Evolutionary conservation across 2,888 invertebrate species (phyloP), one percentile per base, ranked within the genome.

Genomic region (Ochropacha duplaris): DNA sequence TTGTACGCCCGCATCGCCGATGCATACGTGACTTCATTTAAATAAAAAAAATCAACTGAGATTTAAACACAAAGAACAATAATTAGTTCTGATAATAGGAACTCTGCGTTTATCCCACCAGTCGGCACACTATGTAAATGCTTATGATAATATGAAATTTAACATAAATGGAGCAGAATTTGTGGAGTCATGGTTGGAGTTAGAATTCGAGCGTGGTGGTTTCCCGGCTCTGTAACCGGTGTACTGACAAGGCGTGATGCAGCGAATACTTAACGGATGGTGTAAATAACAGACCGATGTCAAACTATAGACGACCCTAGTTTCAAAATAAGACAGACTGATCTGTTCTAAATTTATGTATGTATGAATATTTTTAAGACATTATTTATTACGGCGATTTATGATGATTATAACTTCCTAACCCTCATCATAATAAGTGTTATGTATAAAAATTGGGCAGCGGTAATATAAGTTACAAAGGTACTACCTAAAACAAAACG

Each of bases 11-110:
- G 71, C 77, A 61, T 72, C 72, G 62, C 65, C 79, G 63, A 78
- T 76, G 80, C 76, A 70, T 69, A 82, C 85, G 81, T 82, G 84
- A 79, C 83, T 83, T 70, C 74, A 85, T 85, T 88, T 86, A 77
- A 87, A 88, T 87, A 86, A 84, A 83, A 24, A 12, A 86, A 77
- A 73, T 69, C 78, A 74, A 68, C 72, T 78, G 72, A 68, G 84
- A 87, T 88, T 86, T 85, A 79, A 87, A 88, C 87, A 90, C 90
- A 92, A 91, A 89, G 90, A 84, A 80, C 79, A 88, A 90, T 90
- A 91, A 92, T 90, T 91, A 89, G 87, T 84, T 84, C 76, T 83
- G 78, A 88, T 91, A 87, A 85, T 87, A 86, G 85, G 81, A 80
- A 81, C 76, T 79, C 72, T 78, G 69, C 79, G 74, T 81, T 83